Evolutionary conservation across 2,113 vertebrate genomes (phyloP), one percentile per base, ranked within the genome.

Genomic region (Eretmodus cyanostictus): DNA sequence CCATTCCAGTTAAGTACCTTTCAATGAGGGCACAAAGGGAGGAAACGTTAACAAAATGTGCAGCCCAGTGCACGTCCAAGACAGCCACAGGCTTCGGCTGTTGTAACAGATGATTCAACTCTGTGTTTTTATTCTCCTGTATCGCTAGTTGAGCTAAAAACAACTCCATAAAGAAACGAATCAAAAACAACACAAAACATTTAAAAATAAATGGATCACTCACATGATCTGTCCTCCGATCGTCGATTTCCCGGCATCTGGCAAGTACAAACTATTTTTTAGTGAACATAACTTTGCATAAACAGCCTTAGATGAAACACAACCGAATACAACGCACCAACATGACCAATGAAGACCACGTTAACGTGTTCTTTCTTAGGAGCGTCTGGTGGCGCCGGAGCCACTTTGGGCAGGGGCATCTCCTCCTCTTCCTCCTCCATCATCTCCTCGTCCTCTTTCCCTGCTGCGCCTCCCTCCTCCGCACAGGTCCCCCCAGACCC

Each of bases 171-270:
- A 40, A 42, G 38, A 71, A 71, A 31, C 0, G 0, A 12, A 68
- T 29, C 5, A 31, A 57, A 57, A 55, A 54, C 27, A 55, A 31
- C 29, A 24, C 17, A 24, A 14, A 34, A 34, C 16, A 4, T 47
- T 27, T 19, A 0, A 57, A 27, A 5, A 66, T 13, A 22, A 38
- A 5, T 2, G 3, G 6, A 45, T 27, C 36, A 61, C 99, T 98
- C 96, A 99, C 99, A 99, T 99, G 95, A 99, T 99, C 94, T 99
- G 98, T 89, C 98, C 99, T 95, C 99, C 98, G 89, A 99, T 99
- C 55, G 99, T 99, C 90, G 99, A 99, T 95, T 99, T 99, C 31
- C 99, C 99, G 90, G 99, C 99, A 94, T 99, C 99, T 99, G 82
- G 78, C 7, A 49, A 38, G 24, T 34, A 11, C 1, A 53, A 71